phyloP scores from a whole-genome alignment of 1,140 invertebrate genomes.

The Globodera rostochiensis region DNA sequence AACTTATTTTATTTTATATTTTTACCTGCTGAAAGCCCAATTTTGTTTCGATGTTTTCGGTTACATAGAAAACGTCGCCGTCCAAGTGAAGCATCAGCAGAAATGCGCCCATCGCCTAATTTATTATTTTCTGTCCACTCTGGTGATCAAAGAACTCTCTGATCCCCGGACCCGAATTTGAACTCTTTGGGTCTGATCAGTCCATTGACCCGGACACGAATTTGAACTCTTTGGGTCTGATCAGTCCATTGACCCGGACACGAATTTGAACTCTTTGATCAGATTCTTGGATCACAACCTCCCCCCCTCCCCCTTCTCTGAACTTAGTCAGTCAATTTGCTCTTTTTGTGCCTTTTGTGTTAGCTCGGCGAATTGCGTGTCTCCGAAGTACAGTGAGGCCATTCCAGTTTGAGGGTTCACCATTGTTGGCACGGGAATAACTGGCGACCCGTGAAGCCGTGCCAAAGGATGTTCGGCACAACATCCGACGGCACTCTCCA shows the following conservation, averaged over 20 bases:
- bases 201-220: too few species aligned
- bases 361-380: slow-evolving; percentile 40
- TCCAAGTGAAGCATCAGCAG: slow-evolving; percentile 96
- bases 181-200: too few species aligned
- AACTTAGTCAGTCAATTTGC: background rate
- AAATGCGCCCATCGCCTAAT: slow-evolving; percentile 95
- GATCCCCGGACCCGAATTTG: too few species aligned
- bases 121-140: too few species aligned
- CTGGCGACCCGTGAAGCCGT: slow-evolving; percentile 16
- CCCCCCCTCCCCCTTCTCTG: too few species aligned
- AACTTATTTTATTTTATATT: background rate
- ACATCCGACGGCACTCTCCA: background rate
- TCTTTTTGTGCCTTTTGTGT: slow-evolving; percentile 32
- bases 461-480: slow-evolving; percentile 42
- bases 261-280: background rate
- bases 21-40: slow-evolving; percentile 98
- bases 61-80: slow-evolving; percentile 98
- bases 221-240: too few species aligned
- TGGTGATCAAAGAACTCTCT: too few species aligned
- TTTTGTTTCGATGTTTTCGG: slow-evolving; percentile 98
- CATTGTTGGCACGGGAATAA: slow-evolving; percentile 40
- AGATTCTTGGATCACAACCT: too few species aligned
- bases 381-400: slow-evolving; percentile 37
- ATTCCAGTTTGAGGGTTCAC: slow-evolving; percentile 38
- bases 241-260: background rate